These are phyloP conservation scores for Pentalonia nigronervosa DNA, from an alignment of 1,140 invertebrate genomes.

Conservation along the genomic window DNA sequence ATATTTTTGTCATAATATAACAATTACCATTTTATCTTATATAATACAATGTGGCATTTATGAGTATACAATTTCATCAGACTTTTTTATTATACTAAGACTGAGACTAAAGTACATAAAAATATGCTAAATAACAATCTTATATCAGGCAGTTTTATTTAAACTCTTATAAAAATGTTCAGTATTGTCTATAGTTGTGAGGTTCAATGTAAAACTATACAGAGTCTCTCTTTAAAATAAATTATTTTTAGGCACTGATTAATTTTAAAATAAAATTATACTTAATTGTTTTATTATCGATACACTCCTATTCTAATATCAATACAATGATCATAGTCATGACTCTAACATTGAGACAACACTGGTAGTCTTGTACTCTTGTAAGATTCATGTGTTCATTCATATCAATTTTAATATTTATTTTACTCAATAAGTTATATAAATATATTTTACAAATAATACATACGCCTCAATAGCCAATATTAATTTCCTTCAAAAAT, in stretches of 20 bases:
- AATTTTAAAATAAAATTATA: too few species aligned
- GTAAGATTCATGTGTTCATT: not conserved
- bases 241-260: not conserved
- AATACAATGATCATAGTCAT: not conserved
- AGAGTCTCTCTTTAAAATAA: not conserved
- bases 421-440: not conserved
- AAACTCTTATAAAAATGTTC: not conserved
- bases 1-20: not conserved
- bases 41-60: not conserved
- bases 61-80: not conserved
- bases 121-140: too few species aligned
- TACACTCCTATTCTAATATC: not conserved
- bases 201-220: not conserved
- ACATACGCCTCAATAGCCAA: not conserved
- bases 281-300: not conserved
- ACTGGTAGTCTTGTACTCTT: not conserved
- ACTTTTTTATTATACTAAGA: not conserved
- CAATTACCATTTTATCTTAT: slow-evolving; percentile 1
- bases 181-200: not conserved
- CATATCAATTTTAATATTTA: not conserved
- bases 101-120: not conserved
- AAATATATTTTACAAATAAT: not conserved
- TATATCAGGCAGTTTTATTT: too few species aligned
- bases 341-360: not conserved
- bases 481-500: not conserved